Percentiles rank a stretch among this genome's conserved stretches.
Evolutionary conservation across 1,140 invertebrate species (phyloP).

Genomic region (Helicoverpa armigera): DNA sequence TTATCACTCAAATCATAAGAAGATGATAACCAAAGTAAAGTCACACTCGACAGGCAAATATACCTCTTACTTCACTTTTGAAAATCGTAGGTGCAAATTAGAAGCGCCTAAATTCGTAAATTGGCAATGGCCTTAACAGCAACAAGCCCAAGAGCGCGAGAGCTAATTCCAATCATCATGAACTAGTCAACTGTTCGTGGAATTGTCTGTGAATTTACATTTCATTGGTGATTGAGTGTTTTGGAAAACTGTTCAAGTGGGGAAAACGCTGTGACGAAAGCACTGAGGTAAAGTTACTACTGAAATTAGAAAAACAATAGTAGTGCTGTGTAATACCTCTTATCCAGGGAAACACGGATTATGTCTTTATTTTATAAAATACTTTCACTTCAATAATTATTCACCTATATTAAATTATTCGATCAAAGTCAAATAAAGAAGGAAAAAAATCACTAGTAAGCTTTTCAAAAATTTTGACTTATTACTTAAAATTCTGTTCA

Average conservation of each 20-base stretch:
- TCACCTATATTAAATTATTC: not conserved
- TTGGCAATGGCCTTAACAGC: slow-evolving; percentile 42
- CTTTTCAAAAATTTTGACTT: no score
- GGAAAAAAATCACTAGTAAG: no score
- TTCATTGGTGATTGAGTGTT: not conserved
- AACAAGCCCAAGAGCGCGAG: slow-evolving; percentile 1
- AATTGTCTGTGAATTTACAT: not conserved
- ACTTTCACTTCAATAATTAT: not conserved
- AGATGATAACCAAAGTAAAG: no score
- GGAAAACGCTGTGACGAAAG: no score
- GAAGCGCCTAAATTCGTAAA: slow-evolving; percentile 36
- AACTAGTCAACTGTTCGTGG: slow-evolving; percentile 29
- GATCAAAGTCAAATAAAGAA: not conserved
- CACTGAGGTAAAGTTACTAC: no score
- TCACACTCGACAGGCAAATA: not conserved
- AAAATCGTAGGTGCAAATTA: slow-evolving; percentile 4
- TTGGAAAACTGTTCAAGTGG: not conserved
- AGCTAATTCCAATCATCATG: slow-evolving; percentile 36
- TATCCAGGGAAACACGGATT: no score
- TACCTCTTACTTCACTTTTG: not conserved
- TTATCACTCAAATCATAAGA: no score
- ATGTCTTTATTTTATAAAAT: no score
- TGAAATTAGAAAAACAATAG: no score
- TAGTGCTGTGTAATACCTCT: no score
- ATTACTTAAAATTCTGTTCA: no score